Evolutionary conservation across 2,797 vertebrate genomes (phyloP), one percentile per base, ranked within the genome.

Genomic region (Malacoraja senta): DNA sequence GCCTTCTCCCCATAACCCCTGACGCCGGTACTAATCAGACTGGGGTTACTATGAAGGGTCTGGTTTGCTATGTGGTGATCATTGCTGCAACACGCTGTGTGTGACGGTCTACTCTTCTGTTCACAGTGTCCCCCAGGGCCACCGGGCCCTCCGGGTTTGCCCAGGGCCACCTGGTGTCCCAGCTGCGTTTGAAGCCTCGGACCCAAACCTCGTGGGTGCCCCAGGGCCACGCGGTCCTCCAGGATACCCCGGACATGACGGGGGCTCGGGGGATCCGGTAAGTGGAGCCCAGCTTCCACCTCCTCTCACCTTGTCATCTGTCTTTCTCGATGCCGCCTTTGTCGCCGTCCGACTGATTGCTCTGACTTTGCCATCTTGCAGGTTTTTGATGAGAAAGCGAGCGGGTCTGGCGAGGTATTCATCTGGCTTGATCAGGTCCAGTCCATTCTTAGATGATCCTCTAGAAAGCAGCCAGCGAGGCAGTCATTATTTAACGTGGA

Each of bases 81-180:
- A 44, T 17, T 72, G 19, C 24, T 68, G 2, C 86, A 32, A 9
- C 19, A 29, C 71, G 8, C 17, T 38, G 76, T 74, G 38, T n/a
- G 24, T 53, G 15, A 53, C 44, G 0, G 44, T 53, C 24, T 76
- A 26, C 38, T 13, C 19, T 8, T 91, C 65, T 76, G 71, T 44
- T 71, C 1, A 93, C 53, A 99, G 98, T 98, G 98, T 88, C 97
- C 96, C n/a, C 98, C 97, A 1, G 98, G 98, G 90, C 94, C 94
- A 7, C 97, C 96, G 0, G 96, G 96, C 0, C 94, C 93, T 10
- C 97, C 97, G 21, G 98, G 97, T 93, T 86, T 94, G 78, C 94
- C 94, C 95, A 15, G 94, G 96, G 93, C 95, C 95, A 26, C 96
- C 96, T 90, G 96, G 95, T 29, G 12, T 44, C 71, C 68, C 90